Evolutionary conservation across 1,140 invertebrate genomes (phyloP).

Genomic region (Drosophila truncata): DNA sequence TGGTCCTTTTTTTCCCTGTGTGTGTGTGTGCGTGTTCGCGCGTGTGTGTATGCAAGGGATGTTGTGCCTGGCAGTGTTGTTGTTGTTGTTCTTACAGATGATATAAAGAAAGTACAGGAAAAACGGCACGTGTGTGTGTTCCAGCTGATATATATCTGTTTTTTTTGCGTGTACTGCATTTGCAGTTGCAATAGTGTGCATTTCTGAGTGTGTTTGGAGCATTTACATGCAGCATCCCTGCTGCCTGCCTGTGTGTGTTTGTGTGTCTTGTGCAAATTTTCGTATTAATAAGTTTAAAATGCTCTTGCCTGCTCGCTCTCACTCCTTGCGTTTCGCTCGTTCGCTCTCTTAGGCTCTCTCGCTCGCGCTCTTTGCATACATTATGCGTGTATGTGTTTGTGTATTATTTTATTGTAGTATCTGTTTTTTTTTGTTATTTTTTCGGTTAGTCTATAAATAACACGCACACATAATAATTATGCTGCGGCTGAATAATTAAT

Average conservation of each 20-base stretch:
- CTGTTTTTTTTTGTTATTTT: slow-evolving; percentile 18
- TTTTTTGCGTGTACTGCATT: slow-evolving; percentile 28
- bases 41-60: slow-evolving; percentile 48
- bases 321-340: not conserved
- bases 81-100: slow-evolving; percentile 32
- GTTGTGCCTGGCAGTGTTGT: slow-evolving; percentile 23
- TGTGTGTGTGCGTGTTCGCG: slow-evolving; percentile 17
- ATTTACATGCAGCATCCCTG: slow-evolving; percentile 31
- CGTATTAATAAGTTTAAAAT: slow-evolving; percentile 45
- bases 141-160: slow-evolving; percentile 21
- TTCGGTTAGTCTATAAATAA: slow-evolving; percentile 50
- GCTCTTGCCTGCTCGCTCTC: slow-evolving; percentile 5
- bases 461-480: slow-evolving; percentile 47
- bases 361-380: slow-evolving; percentile 25
- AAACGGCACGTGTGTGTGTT: slow-evolving; percentile 29
- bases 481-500: slow-evolving; percentile 53
- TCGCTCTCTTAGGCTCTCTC: slow-evolving; percentile 10
- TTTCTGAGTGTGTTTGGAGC: slow-evolving; percentile 12
- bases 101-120: slow-evolving; percentile 30
- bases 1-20: slow-evolving; percentile 17
- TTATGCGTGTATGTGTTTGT: slow-evolving; percentile 8
- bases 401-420: slow-evolving; percentile 47
- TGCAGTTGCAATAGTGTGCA: slow-evolving; percentile 7
- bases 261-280: slow-evolving; percentile 26
- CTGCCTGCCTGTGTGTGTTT: not conserved